phyloP scores from a whole-genome alignment of 2,888 invertebrate species.

The Euphydryas editha region DNA sequence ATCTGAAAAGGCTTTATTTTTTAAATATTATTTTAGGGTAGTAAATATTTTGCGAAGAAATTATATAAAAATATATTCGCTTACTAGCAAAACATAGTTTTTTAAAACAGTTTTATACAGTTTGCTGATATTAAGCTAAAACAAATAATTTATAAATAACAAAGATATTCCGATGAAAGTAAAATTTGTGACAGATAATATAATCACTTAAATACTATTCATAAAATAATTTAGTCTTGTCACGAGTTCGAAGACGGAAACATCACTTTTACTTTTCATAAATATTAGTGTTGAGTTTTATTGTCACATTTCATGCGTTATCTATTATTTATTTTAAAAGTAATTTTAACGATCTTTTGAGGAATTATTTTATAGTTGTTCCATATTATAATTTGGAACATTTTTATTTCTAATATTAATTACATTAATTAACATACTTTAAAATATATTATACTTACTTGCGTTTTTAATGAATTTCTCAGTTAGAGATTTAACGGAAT shows the following conservation, averaged over 20 bases:
- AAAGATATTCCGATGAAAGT: neutral
- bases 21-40: too few species aligned
- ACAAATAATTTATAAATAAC: neutral
- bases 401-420: too few species aligned
- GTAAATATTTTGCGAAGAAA: too few species aligned
- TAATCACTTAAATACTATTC: constrained; percentile 6
- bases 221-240: neutral
- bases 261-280: constrained; percentile 4
- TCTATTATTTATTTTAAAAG: neutral
- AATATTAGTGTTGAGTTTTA: neutral
- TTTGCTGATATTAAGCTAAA: too few species aligned
- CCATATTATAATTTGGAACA: too few species aligned
- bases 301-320: neutral
- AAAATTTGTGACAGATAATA: neutral
- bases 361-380: too few species aligned
- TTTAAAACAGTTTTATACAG: too few species aligned
- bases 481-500: constrained; percentile 90
- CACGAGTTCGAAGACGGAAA: constrained; percentile 1
- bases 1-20: too few species aligned
- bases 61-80: too few species aligned
- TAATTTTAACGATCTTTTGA: too few species aligned
- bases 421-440: neutral
- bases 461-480: constrained; percentile 90
- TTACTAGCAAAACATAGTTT: too few species aligned
- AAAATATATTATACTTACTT: constrained; percentile 57